A percentile compares a stretch with the other conserved stretches of the same genome.
Conservation (phyloP, 2,113 vertebrate genomes). For the Crocuta crocuta region DNA sequence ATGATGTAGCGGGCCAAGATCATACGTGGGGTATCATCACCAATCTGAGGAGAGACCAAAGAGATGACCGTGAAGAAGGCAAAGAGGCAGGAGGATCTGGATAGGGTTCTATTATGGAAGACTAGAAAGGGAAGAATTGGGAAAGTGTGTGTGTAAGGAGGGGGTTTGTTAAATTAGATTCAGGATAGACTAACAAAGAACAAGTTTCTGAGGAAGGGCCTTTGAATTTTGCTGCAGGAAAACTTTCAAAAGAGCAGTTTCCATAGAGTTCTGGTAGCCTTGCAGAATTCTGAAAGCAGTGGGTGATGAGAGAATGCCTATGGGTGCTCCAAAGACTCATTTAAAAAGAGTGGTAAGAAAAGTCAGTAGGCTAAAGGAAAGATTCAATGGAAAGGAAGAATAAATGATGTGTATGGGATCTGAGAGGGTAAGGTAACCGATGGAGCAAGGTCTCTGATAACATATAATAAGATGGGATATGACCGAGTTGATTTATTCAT, state of each 20-base stretch:
- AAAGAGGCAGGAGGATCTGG: background rate
- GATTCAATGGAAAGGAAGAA: background rate
- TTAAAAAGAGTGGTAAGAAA: background rate
- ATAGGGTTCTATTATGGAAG: background rate
- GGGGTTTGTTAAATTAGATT: background rate
- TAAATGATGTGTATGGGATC: background rate
- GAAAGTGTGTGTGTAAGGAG: background rate
- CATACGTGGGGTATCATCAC: background rate
- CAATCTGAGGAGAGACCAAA: background rate
- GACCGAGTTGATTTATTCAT: background rate
- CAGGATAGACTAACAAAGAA: background rate
- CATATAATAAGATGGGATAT: background rate
- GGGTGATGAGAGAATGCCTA: background rate
- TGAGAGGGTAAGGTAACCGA: background rate
- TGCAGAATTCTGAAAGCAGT: background rate
- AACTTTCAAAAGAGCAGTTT: background rate
- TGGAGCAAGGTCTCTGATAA: background rate
- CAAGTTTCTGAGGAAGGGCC: background rate
- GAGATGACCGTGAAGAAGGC: background rate
- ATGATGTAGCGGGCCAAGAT: background rate
- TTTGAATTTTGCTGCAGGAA: background rate
- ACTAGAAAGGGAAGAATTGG: background rate
- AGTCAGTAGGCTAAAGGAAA: background rate
- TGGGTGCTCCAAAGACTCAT: background rate
- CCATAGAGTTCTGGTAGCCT: background rate